phyloP scores from a whole-genome alignment of 2,888 invertebrate species.

The Ecliptopera silaceata region DNA sequence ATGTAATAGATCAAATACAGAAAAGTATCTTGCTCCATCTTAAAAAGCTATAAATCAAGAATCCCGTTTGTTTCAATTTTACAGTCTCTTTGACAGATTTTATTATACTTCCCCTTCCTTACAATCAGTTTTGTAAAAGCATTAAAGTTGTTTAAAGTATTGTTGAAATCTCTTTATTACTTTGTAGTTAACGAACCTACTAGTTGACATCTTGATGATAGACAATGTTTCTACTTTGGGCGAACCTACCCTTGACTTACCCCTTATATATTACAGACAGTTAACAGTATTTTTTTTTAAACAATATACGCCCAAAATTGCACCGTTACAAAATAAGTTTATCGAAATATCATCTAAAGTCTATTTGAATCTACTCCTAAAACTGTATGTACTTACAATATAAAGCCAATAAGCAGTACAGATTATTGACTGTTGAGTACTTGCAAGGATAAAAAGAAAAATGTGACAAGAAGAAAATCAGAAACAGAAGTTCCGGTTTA shows the following conservation, averaged over 20 bases:
- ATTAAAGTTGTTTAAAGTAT: constrained; percentile 45
- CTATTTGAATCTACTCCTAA: no score
- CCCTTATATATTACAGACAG: no score
- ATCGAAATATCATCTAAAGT: no score
- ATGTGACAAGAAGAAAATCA: no score
- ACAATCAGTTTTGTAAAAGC: constrained; percentile 47
- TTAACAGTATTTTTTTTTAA: no score
- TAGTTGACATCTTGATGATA: constrained; percentile 44
- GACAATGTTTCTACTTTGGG: background rate
- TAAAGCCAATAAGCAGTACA: no score
- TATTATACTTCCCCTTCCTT: constrained; percentile 40
- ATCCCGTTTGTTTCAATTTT: constrained; percentile 34
- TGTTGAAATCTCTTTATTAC: constrained; percentile 43
- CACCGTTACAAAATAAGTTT: no score
- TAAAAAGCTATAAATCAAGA: constrained; percentile 35
- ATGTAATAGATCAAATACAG: background rate
- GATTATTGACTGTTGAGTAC: no score
- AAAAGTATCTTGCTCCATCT: constrained; percentile 10
- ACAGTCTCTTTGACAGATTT: constrained; percentile 51
- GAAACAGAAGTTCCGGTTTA: no score
- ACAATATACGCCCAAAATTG: no score
- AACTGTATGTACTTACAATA: no score
- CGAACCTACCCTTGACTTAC: background rate
- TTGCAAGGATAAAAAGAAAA: no score
- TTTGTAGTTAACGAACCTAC: constrained; percentile 45